A percentile compares a stretch with the other conserved stretches of the same genome.
phyloP scores from a whole-genome alignment of 2,113 vertebrate species.

The Ascaphus truei region DNA sequence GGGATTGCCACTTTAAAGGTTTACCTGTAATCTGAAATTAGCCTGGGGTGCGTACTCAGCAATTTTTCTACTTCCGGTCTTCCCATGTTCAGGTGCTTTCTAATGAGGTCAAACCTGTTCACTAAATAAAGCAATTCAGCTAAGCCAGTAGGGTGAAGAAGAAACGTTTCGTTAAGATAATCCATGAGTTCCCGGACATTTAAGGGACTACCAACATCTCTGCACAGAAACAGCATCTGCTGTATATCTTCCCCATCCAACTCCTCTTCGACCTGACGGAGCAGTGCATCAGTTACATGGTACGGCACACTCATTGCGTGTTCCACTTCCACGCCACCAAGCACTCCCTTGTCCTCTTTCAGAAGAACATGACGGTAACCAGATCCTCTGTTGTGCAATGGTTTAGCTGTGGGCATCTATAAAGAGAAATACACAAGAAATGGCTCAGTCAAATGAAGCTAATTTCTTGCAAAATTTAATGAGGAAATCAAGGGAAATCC shows the following conservation, averaged over 20 bases:
- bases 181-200: constrained; percentile 51
- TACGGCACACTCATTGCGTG: constrained; percentile 46
- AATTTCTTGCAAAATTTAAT: no score
- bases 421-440: no score
- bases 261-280: constrained; percentile 62
- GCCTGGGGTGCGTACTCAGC: constrained; percentile 37
- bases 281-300: constrained; percentile 47
- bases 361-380: constrained; percentile 33
- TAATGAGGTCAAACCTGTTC: constrained; percentile 79
- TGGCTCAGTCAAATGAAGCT: no score
- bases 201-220: constrained; percentile 48
- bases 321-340: constrained; percentile 16
- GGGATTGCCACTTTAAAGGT: not conserved
- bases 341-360: constrained; percentile 24
- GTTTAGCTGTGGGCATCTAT: constrained; percentile 37
- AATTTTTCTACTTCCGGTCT: constrained; percentile 55
- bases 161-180: constrained; percentile 51
- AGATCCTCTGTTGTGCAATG: constrained; percentile 13
- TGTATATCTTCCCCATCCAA: constrained; percentile 65
- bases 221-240: constrained; percentile 59
- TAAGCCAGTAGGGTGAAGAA: constrained; percentile 46
- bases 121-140: constrained; percentile 70
- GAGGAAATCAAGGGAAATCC: no score
- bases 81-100: constrained; percentile 57
- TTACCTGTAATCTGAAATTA: constrained; percentile 81